phyloP scores from a whole-genome alignment of 2,888 invertebrate species.

The Apantesis nais region DNA sequence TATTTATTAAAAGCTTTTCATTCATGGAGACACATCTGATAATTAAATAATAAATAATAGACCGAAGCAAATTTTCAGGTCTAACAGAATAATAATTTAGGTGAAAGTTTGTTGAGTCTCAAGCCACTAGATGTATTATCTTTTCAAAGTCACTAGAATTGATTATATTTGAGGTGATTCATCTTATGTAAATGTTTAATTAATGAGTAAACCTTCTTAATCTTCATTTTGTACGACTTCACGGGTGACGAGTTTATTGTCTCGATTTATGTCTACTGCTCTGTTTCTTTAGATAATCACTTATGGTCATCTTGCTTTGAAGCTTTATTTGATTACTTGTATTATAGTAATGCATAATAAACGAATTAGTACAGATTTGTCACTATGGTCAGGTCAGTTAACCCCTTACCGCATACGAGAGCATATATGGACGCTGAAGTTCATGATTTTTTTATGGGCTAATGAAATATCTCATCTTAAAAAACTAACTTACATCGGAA shows the following conservation, averaged over 20 bases:
- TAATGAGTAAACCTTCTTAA: background rate
- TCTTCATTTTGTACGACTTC: background rate
- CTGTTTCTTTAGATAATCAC: background rate
- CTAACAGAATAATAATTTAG: constrained; percentile 31
- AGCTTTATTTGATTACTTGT: no score
- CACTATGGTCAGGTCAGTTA: no score
- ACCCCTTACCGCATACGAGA: no score
- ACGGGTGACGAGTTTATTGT: background rate
- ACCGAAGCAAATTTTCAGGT: constrained; percentile 21
- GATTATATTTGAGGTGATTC: constrained; percentile 37
- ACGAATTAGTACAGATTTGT: no score
- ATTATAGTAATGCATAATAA: no score
- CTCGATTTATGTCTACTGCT: background rate
- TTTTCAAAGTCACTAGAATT: constrained; percentile 28
- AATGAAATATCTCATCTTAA: no score
- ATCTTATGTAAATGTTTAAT: constrained; percentile 28
- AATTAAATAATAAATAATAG: constrained; percentile 9
- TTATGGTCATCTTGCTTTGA: background rate
- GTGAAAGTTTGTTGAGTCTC: constrained; percentile 29
- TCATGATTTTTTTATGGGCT: no score
- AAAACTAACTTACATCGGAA: no score
- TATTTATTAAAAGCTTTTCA: background rate
- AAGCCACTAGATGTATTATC: constrained; percentile 37
- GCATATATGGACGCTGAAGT: no score
- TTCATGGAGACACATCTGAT: background rate